Evolutionary conservation across 2,113 vertebrate species (phyloP).

Genomic region (Mungos mungo): DNA sequence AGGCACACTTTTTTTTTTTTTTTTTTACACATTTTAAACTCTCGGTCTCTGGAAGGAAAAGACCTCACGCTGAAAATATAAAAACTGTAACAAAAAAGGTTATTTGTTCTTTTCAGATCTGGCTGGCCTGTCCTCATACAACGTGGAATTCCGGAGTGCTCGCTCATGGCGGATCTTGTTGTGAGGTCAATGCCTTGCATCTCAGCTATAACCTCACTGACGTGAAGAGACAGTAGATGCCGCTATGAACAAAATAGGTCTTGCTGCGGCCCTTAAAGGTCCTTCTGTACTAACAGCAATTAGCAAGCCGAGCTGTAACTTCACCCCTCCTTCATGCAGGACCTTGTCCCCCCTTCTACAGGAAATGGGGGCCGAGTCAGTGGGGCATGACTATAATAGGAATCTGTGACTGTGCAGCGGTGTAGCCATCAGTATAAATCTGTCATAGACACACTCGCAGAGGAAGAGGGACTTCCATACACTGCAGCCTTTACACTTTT

Average conservation of each 20-base stretch:
- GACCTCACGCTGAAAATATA: not conserved
- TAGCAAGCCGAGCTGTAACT: slow-evolving; percentile 87
- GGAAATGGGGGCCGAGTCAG: slow-evolving; percentile 86
- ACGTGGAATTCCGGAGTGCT: not conserved
- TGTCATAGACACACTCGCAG: slow-evolving; percentile 82
- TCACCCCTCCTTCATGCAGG: slow-evolving; percentile 82
- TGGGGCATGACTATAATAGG: slow-evolving; percentile 84
- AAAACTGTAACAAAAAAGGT: not conserved
- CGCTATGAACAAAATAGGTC: slow-evolving; percentile 66
- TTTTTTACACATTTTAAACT: not conserved
- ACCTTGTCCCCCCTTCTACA: slow-evolving; percentile 85
- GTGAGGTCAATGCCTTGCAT: not conserved
- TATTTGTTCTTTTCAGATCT: not conserved
- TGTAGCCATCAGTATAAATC: slow-evolving; percentile 86
- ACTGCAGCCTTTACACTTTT: slow-evolving; percentile 75
- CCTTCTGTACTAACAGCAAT: slow-evolving; percentile 83
- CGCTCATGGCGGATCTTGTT: not conserved
- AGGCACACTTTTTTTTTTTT: not conserved
- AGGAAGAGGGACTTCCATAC: slow-evolving; percentile 85
- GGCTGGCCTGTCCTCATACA: not conserved
- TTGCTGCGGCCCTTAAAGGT: slow-evolving; percentile 78
- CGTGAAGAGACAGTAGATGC: slow-evolving; percentile 31
- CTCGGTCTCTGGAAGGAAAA: not conserved
- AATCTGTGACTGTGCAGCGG: slow-evolving; percentile 79
- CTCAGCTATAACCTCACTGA: slow-evolving; percentile 17